A percentile compares a stretch with the other conserved stretches of the same genome.
phyloP scores from a whole-genome alignment of 2,797 vertebrate genomes.

The Salmo trutta region DNA sequence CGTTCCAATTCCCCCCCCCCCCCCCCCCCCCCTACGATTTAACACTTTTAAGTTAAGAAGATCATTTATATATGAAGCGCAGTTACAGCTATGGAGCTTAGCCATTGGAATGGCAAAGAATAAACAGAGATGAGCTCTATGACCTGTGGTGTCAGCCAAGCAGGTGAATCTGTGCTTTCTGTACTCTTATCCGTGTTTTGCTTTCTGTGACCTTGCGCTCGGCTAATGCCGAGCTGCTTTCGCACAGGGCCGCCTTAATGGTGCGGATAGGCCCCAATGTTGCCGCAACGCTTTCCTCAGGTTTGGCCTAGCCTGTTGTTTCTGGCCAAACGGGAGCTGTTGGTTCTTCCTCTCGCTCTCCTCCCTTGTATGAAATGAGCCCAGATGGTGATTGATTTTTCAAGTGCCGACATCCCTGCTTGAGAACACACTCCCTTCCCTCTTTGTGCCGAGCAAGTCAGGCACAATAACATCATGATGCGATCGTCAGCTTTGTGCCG shows the following conservation, averaged over 20 bases:
- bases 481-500: slow-evolving; percentile 90
- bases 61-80: background rate
- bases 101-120: slow-evolving; percentile 4
- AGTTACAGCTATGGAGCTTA: background rate
- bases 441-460: slow-evolving; percentile 97
- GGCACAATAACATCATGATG: slow-evolving; percentile 95
- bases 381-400: slow-evolving; percentile 99
- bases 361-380: slow-evolving; percentile 89
- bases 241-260: slow-evolving; percentile 69
- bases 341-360: slow-evolving; percentile 58
- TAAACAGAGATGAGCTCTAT: slow-evolving; percentile 16
- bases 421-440: slow-evolving; percentile 90
- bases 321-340: slow-evolving; percentile 1
- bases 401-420: slow-evolving; percentile 98
- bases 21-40: slow-evolving; percentile 32
- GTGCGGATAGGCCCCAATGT: slow-evolving; percentile 56
- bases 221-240: slow-evolving; percentile 60
- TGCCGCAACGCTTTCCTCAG: slow-evolving; percentile 17
- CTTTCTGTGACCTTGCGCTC: slow-evolving; percentile 88
- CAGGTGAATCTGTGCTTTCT: slow-evolving; percentile 80
- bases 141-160: slow-evolving; percentile 72
- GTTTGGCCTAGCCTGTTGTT: slow-evolving; percentile 35
- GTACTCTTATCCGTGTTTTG: slow-evolving; percentile 84
- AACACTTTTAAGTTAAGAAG: slow-evolving; percentile 37
- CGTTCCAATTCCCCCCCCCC: too few relatives aligned